phyloP scores from a whole-genome alignment of 2,113 vertebrate species.

The Pelusios castaneus region DNA sequence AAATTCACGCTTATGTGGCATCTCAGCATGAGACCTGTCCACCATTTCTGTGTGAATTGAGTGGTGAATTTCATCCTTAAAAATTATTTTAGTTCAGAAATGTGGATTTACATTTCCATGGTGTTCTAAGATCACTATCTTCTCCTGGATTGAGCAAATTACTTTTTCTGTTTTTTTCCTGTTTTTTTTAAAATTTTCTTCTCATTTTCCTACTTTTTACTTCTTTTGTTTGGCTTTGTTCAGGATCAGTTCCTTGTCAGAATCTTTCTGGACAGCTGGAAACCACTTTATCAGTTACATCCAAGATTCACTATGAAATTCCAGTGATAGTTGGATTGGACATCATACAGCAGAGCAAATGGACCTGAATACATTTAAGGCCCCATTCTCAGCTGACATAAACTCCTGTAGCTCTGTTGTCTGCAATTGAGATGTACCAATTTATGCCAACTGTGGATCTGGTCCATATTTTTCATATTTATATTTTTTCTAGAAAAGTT shows the following conservation, averaged over 20 bases:
- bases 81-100: not conserved
- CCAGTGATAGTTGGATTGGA: not conserved
- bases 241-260: not conserved
- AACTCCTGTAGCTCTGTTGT: not conserved
- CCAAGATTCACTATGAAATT: not conserved
- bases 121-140: not conserved
- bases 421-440: not conserved
- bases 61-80: not conserved
- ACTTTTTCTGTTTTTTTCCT: not conserved
- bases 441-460: not conserved
- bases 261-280: not conserved
- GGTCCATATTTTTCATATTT: not conserved
- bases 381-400: not conserved
- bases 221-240: not conserved
- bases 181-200: not conserved
- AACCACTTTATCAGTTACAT: too few species aligned
- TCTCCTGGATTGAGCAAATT: not conserved
- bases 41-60: not conserved
- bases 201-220: not conserved
- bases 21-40: not conserved
- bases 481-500: not conserved
- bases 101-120: not conserved
- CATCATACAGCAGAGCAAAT: rapidly evolving
- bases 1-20: not conserved
- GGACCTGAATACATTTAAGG: not conserved